These are phyloP conservation scores for Syngnathoides biaculeatus DNA, from an alignment of 2,113 vertebrate species.

Conservation along the genomic window DNA sequence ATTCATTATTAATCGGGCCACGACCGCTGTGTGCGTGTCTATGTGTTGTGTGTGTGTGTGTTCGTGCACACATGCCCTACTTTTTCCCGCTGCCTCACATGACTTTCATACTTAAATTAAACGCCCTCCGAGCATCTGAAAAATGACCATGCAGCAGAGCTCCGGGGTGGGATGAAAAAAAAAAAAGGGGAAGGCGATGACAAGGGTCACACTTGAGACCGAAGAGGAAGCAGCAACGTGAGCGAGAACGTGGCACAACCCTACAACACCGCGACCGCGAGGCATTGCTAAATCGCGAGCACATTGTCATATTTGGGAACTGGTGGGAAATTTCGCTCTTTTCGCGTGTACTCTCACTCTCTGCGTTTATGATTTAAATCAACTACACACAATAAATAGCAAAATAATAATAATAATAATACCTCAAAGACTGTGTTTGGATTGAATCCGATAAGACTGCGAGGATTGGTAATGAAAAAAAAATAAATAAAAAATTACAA, in stretches of 20 bases:
- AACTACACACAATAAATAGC: neutral
- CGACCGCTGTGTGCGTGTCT: neutral
- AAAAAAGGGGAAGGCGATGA: constrained; percentile 6
- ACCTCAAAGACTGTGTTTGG: no score
- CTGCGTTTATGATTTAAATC: neutral
- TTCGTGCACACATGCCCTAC: neutral
- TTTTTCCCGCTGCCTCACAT: constrained; percentile 1
- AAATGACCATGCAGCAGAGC: neutral
- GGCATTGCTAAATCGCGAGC: neutral
- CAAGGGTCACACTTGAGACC: neutral
- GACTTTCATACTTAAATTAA: constrained; percentile 2
- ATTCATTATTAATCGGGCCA: neutral
- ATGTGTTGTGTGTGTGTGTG: neutral
- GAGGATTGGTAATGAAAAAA: no score
- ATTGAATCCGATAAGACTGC: no score
- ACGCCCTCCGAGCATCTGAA: neutral
- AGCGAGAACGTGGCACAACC: neutral
- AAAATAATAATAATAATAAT: no score
- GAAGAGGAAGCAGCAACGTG: constrained; percentile 2
- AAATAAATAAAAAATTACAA: no score
- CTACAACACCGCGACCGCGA: neutral
- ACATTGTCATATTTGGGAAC: neutral
- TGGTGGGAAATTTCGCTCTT: neutral
- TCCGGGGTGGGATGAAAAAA: neutral
- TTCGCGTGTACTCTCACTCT: neutral